A percentile compares a stretch with the other conserved stretches of the same genome.
Evolutionary conservation across 2,113 vertebrate genomes (phyloP).

Genomic region (Pandion haliaetus): DNA sequence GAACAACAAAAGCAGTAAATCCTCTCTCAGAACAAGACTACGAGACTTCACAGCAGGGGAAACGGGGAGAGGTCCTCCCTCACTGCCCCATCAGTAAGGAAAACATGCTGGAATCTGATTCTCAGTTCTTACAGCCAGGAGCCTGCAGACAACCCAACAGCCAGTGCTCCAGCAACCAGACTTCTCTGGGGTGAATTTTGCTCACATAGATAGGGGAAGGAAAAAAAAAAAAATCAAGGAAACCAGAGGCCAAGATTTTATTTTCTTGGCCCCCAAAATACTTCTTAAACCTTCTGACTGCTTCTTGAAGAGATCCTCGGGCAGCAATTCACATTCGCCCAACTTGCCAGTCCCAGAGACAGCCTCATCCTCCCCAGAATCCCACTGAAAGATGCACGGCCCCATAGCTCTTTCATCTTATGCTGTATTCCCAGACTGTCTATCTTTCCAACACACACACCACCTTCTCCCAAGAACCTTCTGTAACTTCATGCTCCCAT

Average conservation of each 20-base stretch:
- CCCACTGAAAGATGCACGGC: background rate
- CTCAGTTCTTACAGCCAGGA: background rate
- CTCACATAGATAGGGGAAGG: background rate
- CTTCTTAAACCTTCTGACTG: background rate
- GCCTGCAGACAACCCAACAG: background rate
- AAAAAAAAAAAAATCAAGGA: background rate
- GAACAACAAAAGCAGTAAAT: background rate
- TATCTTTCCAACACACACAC: background rate
- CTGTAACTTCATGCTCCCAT: too few relatives aligned
- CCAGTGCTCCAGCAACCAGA: background rate
- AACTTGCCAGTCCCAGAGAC: background rate
- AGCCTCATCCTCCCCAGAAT: background rate
- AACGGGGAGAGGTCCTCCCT: background rate
- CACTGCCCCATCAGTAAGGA: background rate
- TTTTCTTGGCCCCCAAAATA: background rate
- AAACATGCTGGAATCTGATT: background rate
- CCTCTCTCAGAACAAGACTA: background rate
- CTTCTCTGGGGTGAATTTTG: background rate
- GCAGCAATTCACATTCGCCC: accelerated
- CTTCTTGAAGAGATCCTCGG: background rate
- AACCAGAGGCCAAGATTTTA: background rate
- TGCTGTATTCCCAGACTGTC: background rate
- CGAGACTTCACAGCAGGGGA: background rate
- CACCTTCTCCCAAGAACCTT: background rate
- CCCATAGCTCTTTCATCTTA: background rate